A percentile compares a stretch with the other conserved stretches of the same genome.
phyloP scores from a whole-genome alignment of 2,888 invertebrate species.

The Erebia ligea region DNA sequence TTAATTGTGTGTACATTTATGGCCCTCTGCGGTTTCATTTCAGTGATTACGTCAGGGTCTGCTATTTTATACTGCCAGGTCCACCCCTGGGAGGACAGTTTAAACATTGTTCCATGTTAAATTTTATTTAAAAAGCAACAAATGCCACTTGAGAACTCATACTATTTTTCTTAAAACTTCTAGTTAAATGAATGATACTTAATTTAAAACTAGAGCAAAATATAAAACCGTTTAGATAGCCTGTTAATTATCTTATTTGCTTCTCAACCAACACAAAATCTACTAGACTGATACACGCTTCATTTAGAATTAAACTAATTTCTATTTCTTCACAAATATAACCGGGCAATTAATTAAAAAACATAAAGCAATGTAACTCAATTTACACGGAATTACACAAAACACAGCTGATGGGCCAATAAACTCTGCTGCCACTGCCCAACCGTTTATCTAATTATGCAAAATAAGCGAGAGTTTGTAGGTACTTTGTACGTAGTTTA shows the following conservation, averaged over 20 bases:
- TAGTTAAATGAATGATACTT: too few species aligned
- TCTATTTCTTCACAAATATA: too few species aligned
- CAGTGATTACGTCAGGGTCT: slow-evolving; percentile 45
- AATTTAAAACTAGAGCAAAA: too few species aligned
- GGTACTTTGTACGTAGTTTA: slow-evolving; percentile 64
- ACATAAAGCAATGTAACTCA: neutral
- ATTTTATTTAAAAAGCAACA: slow-evolving; percentile 6
- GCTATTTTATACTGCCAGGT: slow-evolving; percentile 32
- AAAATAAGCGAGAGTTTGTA: slow-evolving; percentile 64
- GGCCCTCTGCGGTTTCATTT: slow-evolving; percentile 45
- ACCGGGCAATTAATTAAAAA: neutral
- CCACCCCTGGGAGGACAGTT: slow-evolving; percentile 28
- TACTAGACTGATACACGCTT: neutral
- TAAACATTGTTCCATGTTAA: slow-evolving; percentile 21
- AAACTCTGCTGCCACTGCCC: slow-evolving; percentile 55
- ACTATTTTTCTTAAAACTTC: neutral
- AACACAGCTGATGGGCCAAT: slow-evolving; percentile 33
- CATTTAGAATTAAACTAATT: neutral
- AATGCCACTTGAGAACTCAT: neutral
- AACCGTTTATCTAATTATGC: slow-evolving; percentile 70
- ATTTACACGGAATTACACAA: neutral
- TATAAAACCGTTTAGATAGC: too few species aligned
- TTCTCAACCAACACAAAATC: too few species aligned
- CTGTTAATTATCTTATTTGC: too few species aligned
- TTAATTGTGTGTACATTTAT: slow-evolving; percentile 47